Evolutionary conservation across 2,888 invertebrate species (phyloP).

Genomic region (Gymnoscelis rufifasciata): DNA sequence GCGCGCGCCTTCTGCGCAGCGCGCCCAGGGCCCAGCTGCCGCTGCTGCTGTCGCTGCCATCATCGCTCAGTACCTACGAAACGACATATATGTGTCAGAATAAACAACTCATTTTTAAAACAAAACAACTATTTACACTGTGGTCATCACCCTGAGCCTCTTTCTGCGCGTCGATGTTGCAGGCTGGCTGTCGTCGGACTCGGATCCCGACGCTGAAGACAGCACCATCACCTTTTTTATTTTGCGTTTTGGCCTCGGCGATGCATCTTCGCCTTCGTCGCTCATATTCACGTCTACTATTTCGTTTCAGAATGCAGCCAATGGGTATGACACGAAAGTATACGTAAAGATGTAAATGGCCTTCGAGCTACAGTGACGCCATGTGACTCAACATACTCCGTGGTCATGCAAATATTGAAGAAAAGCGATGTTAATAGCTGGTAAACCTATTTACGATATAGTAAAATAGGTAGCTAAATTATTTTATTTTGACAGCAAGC

Average conservation of each 20-base stretch:
- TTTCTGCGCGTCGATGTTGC: slow-evolving; percentile 61
- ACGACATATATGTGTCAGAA: slow-evolving; percentile 15
- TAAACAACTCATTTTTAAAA: not conserved
- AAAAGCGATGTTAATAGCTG: slow-evolving; percentile 39
- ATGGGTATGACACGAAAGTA: slow-evolving; percentile 64
- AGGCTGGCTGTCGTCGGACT: slow-evolving; percentile 67
- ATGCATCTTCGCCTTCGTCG: slow-evolving; percentile 63
- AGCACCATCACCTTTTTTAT: slow-evolving; percentile 57
- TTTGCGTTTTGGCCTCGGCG: slow-evolving; percentile 56
- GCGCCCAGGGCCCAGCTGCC: slow-evolving; percentile 54
- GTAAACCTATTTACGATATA: slow-evolving; percentile 47
- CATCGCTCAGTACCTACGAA: slow-evolving; percentile 78
- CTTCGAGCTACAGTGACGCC: slow-evolving; percentile 47
- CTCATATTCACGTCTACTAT: slow-evolving; percentile 53
- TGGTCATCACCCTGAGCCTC: slow-evolving; percentile 63
- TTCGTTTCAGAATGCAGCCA: slow-evolving; percentile 44
- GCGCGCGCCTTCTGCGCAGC: slow-evolving; percentile 50
- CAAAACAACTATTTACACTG: not conserved
- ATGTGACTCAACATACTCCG: slow-evolving; percentile 38
- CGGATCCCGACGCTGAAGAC: slow-evolving; percentile 60
- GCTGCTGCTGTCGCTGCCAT: slow-evolving; percentile 67
- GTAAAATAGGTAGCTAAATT: slow-evolving; percentile 47
- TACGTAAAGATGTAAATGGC: slow-evolving; percentile 69
- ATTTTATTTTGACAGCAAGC: slow-evolving; percentile 79
- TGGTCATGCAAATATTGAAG: slow-evolving; percentile 50